Conservation (phyloP, 1,140 invertebrate genomes). For the Panagrolaimus sp. region DNA sequence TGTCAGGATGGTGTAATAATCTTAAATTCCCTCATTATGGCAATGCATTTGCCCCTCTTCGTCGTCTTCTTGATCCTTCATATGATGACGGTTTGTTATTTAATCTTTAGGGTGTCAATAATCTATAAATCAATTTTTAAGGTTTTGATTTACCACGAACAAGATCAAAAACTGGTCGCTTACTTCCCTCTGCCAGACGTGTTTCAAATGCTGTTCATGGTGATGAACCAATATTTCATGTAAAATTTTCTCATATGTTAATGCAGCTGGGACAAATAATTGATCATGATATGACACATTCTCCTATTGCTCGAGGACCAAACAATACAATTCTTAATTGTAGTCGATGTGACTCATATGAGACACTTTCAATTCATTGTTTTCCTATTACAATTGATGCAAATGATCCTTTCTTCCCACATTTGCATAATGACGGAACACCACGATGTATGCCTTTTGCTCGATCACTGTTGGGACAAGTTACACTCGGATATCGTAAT, state of each 20-base stretch:
- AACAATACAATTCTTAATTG: conserved; percentile 54
- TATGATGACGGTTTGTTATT: conserved; percentile 78
- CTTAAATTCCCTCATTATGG: conserved; percentile 76
- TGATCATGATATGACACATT: conserved; percentile 84
- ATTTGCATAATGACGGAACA: conserved; percentile 69
- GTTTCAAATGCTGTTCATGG: conserved; percentile 79
- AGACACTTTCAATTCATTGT: conserved; percentile 60
- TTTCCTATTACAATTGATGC: conserved; percentile 64
- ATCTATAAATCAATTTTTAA: conserved; percentile 21
- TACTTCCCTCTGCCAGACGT: conserved; percentile 67
- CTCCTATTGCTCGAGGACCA: conserved; percentile 73
- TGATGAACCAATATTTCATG: conserved; percentile 61
- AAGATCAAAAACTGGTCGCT: conserved; percentile 28
- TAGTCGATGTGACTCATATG: conserved; percentile 45
- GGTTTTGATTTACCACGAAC: conserved; percentile 60
- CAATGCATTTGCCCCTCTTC: conserved; percentile 70
- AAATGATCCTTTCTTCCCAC: conserved; percentile 64
- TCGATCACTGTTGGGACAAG: conserved; percentile 80
- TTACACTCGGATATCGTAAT: conserved; percentile 63
- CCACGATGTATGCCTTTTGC: conserved; percentile 85
- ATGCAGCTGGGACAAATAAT: conserved; percentile 70
- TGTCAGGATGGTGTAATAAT: conserved; percentile 85
- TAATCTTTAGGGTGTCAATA: not conserved
- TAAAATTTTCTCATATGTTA: conserved; percentile 54
- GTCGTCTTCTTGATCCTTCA: conserved; percentile 73